Evolutionary conservation across 2,797 vertebrate species (phyloP), one percentile per base, ranked within the genome.

Genomic region (Artibeus lituratus): DNA sequence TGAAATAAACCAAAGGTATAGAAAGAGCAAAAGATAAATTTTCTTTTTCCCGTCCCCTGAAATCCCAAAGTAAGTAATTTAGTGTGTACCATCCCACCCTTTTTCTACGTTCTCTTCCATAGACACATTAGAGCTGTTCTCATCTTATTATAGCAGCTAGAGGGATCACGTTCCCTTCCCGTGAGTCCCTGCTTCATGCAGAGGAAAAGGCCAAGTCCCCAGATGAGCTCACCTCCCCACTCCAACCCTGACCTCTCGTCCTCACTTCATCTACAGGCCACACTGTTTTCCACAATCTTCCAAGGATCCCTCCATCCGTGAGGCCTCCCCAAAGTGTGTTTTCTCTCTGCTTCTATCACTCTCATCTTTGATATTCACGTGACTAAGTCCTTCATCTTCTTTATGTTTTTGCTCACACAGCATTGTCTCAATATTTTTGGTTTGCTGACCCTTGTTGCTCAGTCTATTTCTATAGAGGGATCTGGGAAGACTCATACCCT

Each of bases 231-330:
- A 7, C 18, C 15, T 62, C 3, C 39, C 14, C 16, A 1, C 2
- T 6, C 2, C 10, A 9, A 21, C 11, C 10, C 14, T 26, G 32
- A 22, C 11, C 14, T 32, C 35, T 32, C 6, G 0, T 26, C 7
- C 57, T 77, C 21, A 22, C 16, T 49, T 37, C 6, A 21, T 65
- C n/a, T 16, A 19, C 8, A 0, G 29, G 15, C 22, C 14, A 44
- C 8, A 1, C 4, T 18, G 5, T 8, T 55, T 18, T 37, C 26
- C 10, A 8, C 0, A 0, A 10, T 22, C 62, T 72, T 47, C 26
- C 35, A 16, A n/a, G 22, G 2, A 10, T 39, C 14, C 53, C 37
- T 53, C 22, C 29, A 51, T 35, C 18, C 2, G 7, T 0, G 5
- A 15, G 19, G 5, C 10, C 22, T 22, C 57, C 8, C 14, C 5